Evolutionary conservation across 2,888 invertebrate species (phyloP).

Genomic region (Colletes collaris): DNA sequence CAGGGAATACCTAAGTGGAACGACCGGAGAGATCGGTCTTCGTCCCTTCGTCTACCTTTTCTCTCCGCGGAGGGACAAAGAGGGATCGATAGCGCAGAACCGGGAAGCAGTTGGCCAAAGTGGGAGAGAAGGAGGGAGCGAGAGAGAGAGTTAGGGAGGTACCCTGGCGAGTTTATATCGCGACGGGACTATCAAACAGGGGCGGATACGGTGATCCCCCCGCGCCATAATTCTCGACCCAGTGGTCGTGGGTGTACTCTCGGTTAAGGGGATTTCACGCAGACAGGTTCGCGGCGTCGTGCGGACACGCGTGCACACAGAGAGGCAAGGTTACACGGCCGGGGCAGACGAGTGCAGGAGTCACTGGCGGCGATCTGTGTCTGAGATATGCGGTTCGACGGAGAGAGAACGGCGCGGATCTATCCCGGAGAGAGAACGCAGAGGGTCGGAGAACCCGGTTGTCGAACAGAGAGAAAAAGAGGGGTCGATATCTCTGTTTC

Average conservation of each 20-base stretch:
- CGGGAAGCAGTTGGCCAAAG: slow-evolving; percentile 19
- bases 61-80: slow-evolving; percentile 15
- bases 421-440: slow-evolving; percentile 23
- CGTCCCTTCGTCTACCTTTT: slow-evolving; percentile 11
- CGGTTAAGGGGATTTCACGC: slow-evolving; percentile 62
- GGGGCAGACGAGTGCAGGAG: slow-evolving; percentile 49
- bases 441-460: slow-evolving; percentile 5
- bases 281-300: slow-evolving; percentile 17
- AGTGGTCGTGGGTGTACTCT: slow-evolving; percentile 66
- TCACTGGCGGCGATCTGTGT: slow-evolving; percentile 63
- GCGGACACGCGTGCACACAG: not conserved
- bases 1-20: slow-evolving; percentile 28
- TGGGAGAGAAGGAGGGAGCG: not conserved
- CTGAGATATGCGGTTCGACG: slow-evolving; percentile 63
- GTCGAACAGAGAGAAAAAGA: slow-evolving; percentile 35
- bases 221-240: slow-evolving; percentile 64
- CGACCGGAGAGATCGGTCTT: slow-evolving; percentile 41
- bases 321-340: slow-evolving; percentile 9
- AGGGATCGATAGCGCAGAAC: slow-evolving; percentile 4
- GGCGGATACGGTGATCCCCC: slow-evolving; percentile 60
- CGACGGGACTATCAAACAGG: slow-evolving; percentile 71
- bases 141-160: slow-evolving; percentile 29
- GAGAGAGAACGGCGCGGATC: not conserved
- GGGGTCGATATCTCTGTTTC: slow-evolving; percentile 56
- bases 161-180: slow-evolving; percentile 63